Evolutionary conservation across 2,113 vertebrate genomes (phyloP), one percentile per base, ranked within the genome.

Genomic region (Orcinus orca): DNA sequence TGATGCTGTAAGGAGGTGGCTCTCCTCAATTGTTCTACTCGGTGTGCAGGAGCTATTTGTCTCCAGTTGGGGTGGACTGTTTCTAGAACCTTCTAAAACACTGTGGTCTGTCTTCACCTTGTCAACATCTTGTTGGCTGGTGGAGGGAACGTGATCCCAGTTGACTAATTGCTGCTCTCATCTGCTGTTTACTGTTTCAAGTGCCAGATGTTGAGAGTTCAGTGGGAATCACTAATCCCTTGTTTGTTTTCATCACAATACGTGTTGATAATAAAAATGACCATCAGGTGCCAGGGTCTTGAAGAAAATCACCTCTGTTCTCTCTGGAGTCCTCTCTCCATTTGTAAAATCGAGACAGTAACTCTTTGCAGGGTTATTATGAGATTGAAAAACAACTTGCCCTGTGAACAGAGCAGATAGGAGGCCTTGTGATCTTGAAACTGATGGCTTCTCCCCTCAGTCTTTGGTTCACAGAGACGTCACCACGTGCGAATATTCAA

Each of bases 21-120:
- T 91, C 80, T 92, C 98, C 94, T 97, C 95, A 96, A 93, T 97
- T 94, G 88, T 96, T 97, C 92, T 79, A 89, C 77, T 94, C 95
- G 96, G 44, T 93, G 93, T 81, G 93, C 68, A 93, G 92, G 76
- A 86, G 73, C 90, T 74, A 62, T 44, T 95, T 90, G 96, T 95
- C 55, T 88, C 92, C 89, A 3, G 6, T 63, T 29, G 29, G 26
- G 47, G 8, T 1, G n/a, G 26, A 53, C 1, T 23, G 1, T 15
- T 84, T 85, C 70, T 67, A 44, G 79, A 65, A 47, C 8, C 5
- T 25, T 12, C 38, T 31, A 14, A 18, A 67, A 14, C 29, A 10
- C 36, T 44, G n/a, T 15, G 18, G 29, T 94, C 26, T 65, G 4
- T 36, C 23, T 70, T 8, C 13, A n/a, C 14, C 13, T 36, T 25